Evolutionary conservation across 2,888 invertebrate genomes (phyloP), one percentile per base, ranked within the genome.

Genomic region (Trissonchulus latispiculum): DNA sequence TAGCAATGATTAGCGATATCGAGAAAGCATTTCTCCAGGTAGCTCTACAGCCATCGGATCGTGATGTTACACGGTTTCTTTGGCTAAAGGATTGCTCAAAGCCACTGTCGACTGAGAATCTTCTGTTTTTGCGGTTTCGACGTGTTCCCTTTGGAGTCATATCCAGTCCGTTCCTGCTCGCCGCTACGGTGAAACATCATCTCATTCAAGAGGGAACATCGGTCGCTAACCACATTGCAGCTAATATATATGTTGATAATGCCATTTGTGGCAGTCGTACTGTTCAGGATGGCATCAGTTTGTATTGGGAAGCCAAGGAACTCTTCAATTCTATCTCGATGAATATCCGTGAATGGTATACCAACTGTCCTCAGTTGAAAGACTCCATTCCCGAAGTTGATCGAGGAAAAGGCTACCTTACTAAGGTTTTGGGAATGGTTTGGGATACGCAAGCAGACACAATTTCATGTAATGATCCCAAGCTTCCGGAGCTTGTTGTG

Each of bases 211-310:
- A 1, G 1, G 36, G 28, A 1, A 62, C 64, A 2, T 28, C 70
- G 1, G 29, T 72, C 29, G 73, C 72, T 3, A 29, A 32, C 0
- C 32, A 72, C 1, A 29, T 78, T 31, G 33, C 37, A 0, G 36
- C 70, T 0, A 77, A 77, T 48, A 72, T 75, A 1, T 77, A 77
- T 64, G 77, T 77, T 2, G 77, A 77, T 71, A 68, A 77, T 77
- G 2, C 61, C 18, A 29, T 71, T 77, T 1, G 37, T 32, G 23
- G 67, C 31, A 8, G 23, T n/a, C n/a, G 23, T n/a, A 64, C 37
- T 18, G 61, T 32, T 28, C 28, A 37, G 59, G 76, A 76, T 62
- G 75, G 75, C 1, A n/a, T 64, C 3, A 3, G 3, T 1, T 67
- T 75, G 23, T 71, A 64, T 32, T 18, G 28, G 31, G 72, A 70